These are phyloP conservation scores for Microcebus tavaratra DNA, from an alignment of 2,113 vertebrate genomes.

Conservation along the genomic window DNA sequence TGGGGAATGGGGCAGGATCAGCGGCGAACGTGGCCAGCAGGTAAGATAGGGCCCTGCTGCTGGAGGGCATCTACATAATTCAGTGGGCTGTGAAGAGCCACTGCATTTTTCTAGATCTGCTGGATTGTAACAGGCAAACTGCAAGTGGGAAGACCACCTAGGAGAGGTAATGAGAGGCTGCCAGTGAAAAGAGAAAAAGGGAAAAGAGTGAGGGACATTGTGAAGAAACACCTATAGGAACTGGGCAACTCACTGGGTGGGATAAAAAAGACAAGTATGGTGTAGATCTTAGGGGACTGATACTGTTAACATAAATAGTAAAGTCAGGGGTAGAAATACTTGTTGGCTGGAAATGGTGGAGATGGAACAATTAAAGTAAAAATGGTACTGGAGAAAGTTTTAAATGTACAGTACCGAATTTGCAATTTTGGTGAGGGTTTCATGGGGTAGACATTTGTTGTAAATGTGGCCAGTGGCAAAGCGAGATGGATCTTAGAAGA, in stretches of 20 bases:
- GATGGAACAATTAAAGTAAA: background rate
- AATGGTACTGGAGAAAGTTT: background rate
- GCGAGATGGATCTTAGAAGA: background rate
- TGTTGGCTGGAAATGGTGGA: background rate
- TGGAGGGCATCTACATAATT: fast-evolving
- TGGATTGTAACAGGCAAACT: background rate
- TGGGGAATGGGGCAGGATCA: no score
- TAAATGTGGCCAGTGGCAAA: background rate
- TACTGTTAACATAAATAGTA: background rate
- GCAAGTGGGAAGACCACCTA: background rate
- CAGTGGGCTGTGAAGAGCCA: background rate
- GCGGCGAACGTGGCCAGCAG: background rate
- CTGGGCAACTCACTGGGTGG: fast-evolving
- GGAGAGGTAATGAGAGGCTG: background rate
- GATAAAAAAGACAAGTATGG: background rate
- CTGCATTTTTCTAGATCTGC: background rate
- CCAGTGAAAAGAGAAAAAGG: background rate
- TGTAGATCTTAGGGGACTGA: background rate
- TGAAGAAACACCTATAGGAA: background rate
- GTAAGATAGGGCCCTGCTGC: no score
- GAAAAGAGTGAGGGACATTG: background rate
- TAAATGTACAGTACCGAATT: background rate
- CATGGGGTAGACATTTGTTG: background rate
- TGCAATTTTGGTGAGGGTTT: background rate
- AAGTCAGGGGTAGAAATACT: no score